These are phyloP conservation scores for Plemyria rubiginata DNA, from an alignment of 2,888 invertebrate genomes.

Conservation along the genomic window DNA sequence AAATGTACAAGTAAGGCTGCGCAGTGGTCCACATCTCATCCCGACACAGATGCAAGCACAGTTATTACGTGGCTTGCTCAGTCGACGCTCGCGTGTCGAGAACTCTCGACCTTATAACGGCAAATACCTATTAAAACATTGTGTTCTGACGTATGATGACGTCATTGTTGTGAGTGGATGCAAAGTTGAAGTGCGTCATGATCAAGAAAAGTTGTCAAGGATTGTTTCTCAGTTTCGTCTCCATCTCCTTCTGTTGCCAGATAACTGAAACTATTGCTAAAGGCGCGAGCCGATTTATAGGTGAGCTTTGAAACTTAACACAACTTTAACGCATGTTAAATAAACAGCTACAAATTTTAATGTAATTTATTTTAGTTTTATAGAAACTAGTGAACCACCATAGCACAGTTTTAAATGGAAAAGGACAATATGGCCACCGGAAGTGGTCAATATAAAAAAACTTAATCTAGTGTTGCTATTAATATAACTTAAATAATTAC, in stretches of 20 bases:
- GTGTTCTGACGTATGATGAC: constrained; percentile 41
- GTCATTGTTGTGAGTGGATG: constrained; percentile 47
- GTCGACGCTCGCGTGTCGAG: constrained; percentile 69
- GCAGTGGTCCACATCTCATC: constrained; percentile 65
- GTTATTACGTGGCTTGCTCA: constrained; percentile 55
- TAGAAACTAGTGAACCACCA: too few species aligned
- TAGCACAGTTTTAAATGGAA: too few species aligned
- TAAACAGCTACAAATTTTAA: too few species aligned
- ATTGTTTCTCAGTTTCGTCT: constrained; percentile 77
- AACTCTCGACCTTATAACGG: constrained; percentile 63
- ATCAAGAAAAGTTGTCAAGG: constrained; percentile 79
- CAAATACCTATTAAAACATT: constrained; percentile 32
- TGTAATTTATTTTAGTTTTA: too few species aligned
- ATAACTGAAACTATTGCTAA: constrained; percentile 80
- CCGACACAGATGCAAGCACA: constrained; percentile 36
- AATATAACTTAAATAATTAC: too few species aligned
- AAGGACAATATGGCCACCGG: too few species aligned
- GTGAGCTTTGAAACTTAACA: constrained; percentile 53
- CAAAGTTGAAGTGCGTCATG: constrained; percentile 55
- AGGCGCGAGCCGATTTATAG: constrained; percentile 78
- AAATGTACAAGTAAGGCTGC: constrained; percentile 63
- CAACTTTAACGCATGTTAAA: too few species aligned
- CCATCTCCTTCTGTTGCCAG: constrained; percentile 80
- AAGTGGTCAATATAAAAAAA: too few species aligned
- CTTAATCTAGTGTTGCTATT: too few species aligned